Base-by-base conservation (phyloP, 2,888 invertebrate species). In the Charanyca ferruginea region DNA sequence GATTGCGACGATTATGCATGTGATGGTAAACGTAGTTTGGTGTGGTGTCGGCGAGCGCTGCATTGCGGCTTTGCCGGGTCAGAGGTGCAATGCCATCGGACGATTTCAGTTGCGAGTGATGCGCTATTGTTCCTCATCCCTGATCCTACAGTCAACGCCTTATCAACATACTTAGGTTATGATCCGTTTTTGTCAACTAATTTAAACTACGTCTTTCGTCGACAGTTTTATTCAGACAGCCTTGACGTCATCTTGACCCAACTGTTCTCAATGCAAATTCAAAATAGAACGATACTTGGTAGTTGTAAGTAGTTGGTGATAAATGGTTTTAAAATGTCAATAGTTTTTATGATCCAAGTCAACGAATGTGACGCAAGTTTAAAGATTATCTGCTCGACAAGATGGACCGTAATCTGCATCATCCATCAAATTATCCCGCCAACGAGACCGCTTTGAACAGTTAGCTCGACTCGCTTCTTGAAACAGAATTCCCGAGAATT, bases 21-120 rank as follows among this genome's bases (percentile, higher is more conserved):
- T 85, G 87, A 87, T 89, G 87, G 89, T 90, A 89, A 89, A 66
- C 81, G 81, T 76, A 79, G 85, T 83, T 83, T 84, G 89, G 90
- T 86, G 91, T 92, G 91, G 92, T 92, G 92, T 90, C 83, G 84
- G 87, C 84, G 76, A 83, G 85, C 83, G 86, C 91, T 92, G 93
- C 94, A 94, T 86, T 94, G 94, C 94, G 92, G 91, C 78, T 87
- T 81, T 85, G 84, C 77, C 83, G 86, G 90, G 89, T 90, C 89
- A 87, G 85, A 89, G 90, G 91, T 92, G 91, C 92, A 93, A 85
- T 92, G 91, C 87, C 85, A 89, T 88, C 68, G 81, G 80, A 81
- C 88, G 83, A 85, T 84, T 87, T 86, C 80, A 86, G 79, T 85
- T 85, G 77, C 72, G 28, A 72, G 53, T 86, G 84, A 88, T 85